These are phyloP conservation scores for Porites rus DNA, from an alignment of 92 coral and sea anemone genomes.

Conservation along the genomic window DNA sequence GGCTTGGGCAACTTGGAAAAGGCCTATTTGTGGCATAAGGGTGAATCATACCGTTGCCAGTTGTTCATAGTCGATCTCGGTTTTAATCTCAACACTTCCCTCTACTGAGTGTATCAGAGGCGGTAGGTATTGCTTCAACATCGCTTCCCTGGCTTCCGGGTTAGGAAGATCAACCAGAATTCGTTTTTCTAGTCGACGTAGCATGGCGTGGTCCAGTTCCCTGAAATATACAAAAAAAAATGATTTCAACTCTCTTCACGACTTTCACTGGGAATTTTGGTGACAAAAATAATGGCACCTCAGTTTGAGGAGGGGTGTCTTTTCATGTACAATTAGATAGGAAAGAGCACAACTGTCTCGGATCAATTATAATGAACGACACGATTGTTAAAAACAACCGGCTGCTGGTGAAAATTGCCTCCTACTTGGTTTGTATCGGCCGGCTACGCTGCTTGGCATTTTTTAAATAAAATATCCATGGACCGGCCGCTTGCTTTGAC, in stretches of 20 bases:
- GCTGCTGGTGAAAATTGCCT: too few species aligned
- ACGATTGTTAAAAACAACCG: too few species aligned
- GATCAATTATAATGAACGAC: too few species aligned
- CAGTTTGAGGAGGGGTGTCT: too few species aligned
- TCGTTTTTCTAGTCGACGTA: conserved; percentile 95
- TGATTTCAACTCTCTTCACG: not conserved
- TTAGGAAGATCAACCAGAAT: conserved; percentile 93
- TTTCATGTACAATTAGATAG: too few species aligned
- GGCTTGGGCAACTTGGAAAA: too few species aligned
- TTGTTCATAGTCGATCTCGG: conserved; percentile 90
- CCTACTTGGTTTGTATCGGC: too few species aligned
- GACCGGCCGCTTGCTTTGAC: too few species aligned
- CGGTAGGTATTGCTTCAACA: conserved; percentile 87
- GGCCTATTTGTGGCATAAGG: too few species aligned
- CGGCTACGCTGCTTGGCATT: too few species aligned
- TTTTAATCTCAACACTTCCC: conserved; percentile 86
- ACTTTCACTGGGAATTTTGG: not conserved
- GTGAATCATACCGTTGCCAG: conserved; percentile 72
- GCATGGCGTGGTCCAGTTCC: conserved; percentile 99
- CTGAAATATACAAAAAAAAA: conserved; percentile 28
- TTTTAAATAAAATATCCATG: too few species aligned
- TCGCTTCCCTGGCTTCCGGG: conserved; percentile 88
- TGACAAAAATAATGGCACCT: not conserved
- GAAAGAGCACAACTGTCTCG: too few species aligned
- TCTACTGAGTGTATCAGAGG: conserved; percentile 74